Base-by-base conservation (phyloP, 2,797 vertebrate species). In the Lagocephalus sceleratus region DNA sequence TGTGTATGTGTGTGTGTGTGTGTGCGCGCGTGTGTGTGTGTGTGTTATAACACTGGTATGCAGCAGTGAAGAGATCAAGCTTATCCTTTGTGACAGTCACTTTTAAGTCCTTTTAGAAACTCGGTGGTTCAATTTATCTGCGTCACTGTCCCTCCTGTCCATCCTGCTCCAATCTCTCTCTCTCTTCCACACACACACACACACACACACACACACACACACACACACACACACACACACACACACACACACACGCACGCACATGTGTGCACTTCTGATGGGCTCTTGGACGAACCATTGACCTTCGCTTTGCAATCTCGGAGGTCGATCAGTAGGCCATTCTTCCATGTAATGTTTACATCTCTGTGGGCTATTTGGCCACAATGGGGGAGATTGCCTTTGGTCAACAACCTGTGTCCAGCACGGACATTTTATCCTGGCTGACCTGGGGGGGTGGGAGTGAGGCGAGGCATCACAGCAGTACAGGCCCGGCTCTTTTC, bases 291-390 rank as follows among this genome's bases (percentile, higher is more conserved):
- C 71, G 80, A 81, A 82, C 69, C 79, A 81, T 77, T 87, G 84
- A 89, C 86, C 85, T 89, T 88, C 78, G 65, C 71, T 85, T 87
- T 85, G 83, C 80, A 90, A 88, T 90, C 85, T 88, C 73, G 56
- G 66, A 76, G 81, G 80, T 78, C 63, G 73, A 89, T 89, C 86
- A 84, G 84, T 56, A 58, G 78, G 69, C 85, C 71, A 85, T 89
- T 89, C 87, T 88, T 84, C 83, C 72, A 80, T 83, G 81, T 81
- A 83, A 85, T 89, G 86, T 88, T 87, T 87, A 89, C 86, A 85
- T 87, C 78, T 87, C 82, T 78, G 73, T 72, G 83, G 86, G 68
- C 83, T 75, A 80, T 89, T 88, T 83, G 69, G 71, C 57, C 78
- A 84, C 81, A 85, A 82, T 79, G 64, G 75, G 6, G 66, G 56